Evolutionary conservation across 1,140 invertebrate genomes (phyloP).

Genomic region (Trichonephila clavipes): DNA sequence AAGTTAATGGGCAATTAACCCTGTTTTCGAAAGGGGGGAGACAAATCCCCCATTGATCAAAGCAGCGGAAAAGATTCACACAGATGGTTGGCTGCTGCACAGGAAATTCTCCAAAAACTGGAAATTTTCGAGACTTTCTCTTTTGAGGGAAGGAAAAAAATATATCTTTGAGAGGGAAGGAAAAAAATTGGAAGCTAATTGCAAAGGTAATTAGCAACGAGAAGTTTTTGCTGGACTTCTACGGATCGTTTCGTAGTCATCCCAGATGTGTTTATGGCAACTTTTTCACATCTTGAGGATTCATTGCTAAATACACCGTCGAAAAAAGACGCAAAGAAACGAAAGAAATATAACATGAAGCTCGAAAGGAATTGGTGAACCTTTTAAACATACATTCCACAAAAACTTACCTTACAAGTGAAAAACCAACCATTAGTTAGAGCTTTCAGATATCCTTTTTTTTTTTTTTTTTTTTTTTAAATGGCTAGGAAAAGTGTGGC

Average conservation of each 20-base stretch:
- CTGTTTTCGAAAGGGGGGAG: neutral
- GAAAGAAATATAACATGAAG: neutral
- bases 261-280: neutral
- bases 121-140: neutral
- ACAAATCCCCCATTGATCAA: neutral
- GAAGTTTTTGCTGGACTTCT: neutral
- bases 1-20: constrained; percentile 10
- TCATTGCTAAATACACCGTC: no score
- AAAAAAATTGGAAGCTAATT: neutral
- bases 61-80: constrained; percentile 5
- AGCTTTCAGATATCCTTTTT: no score
- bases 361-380: no score
- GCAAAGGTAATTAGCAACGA: neutral
- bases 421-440: no score
- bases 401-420: no score
- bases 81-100: neutral
- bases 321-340: neutral
- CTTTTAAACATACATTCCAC: no score
- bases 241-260: neutral
- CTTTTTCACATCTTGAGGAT: neutral
- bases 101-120: constrained; percentile 9
- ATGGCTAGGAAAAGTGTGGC: no score
- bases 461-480: no score
- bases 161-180: neutral
- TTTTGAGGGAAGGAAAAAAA: neutral